phyloP scores from a whole-genome alignment of 2,797 vertebrate genomes.

The Xerus rutilus region DNA sequence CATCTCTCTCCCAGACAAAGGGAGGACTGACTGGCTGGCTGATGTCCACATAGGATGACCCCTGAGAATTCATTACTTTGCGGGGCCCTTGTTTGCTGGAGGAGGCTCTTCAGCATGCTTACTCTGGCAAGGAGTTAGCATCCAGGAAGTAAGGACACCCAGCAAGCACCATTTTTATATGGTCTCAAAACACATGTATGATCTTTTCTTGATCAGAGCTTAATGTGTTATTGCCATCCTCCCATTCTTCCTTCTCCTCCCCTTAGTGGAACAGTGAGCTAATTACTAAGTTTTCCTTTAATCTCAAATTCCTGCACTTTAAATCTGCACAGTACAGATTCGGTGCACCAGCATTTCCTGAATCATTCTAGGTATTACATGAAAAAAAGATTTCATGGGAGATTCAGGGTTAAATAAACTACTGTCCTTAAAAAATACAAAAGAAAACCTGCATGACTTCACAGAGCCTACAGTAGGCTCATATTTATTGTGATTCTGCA shows the following conservation, averaged over 20 bases:
- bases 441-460: neutral
- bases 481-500: neutral
- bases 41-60: constrained; percentile 2
- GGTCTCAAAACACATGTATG: constrained; percentile 35
- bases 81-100: constrained; percentile 40
- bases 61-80: constrained; percentile 57
- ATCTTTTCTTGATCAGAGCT: constrained; percentile 56
- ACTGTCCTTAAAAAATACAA: neutral
- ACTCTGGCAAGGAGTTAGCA: too few relatives aligned
- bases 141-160: neutral
- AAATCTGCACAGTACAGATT: neutral
- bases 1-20: neutral
- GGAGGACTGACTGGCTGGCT: constrained; percentile 57
- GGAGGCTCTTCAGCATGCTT: constrained; percentile 22
- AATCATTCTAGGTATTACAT: neutral
- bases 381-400: constrained; percentile 4
- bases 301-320: neutral
- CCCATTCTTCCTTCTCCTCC: neutral
- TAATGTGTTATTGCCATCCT: neutral
- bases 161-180: constrained; percentile 19
- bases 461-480: neutral
- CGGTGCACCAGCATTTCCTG: neutral
- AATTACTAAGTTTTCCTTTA: neutral
- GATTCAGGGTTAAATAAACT: neutral
- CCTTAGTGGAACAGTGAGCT: neutral